Conservation (phyloP, 2,888 invertebrate species). For the Synergus gifuensis region DNA sequence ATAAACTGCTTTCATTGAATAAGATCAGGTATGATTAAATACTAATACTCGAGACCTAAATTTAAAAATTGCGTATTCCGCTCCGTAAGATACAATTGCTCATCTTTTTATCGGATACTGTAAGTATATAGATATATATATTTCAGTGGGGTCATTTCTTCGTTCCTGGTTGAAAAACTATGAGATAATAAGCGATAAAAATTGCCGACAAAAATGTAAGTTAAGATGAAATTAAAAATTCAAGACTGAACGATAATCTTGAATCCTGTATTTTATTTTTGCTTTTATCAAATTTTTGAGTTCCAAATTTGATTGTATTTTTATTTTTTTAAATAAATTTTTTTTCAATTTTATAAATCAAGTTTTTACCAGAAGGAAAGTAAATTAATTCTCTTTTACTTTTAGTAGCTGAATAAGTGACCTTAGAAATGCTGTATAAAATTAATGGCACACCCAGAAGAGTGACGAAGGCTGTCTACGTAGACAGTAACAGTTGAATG, state of each 20-base stretch:
- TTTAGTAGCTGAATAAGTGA: conserved; percentile 1
- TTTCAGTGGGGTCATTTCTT: neutral
- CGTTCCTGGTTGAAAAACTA: neutral
- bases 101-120: neutral
- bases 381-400: neutral
- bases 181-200: conserved; percentile 1
- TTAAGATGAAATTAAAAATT: neutral
- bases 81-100: neutral
- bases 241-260: neutral
- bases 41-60: neutral
- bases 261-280: neutral
- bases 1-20: neutral
- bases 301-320: neutral
- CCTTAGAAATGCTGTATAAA: conserved; percentile 17
- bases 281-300: neutral
- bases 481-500: conserved; percentile 29
- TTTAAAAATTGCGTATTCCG: neutral
- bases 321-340: too few species aligned
- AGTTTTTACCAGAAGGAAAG: conserved; percentile 3
- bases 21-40: neutral
- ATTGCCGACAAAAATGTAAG: neutral
- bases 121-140: neutral
- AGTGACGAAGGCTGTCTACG: conserved; percentile 21
- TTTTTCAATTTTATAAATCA: neutral
- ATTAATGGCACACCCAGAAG: conserved; percentile 38